Evolutionary conservation across 2,797 vertebrate genomes (phyloP).

Genomic region (Anabacerthia variegaticeps): DNA sequence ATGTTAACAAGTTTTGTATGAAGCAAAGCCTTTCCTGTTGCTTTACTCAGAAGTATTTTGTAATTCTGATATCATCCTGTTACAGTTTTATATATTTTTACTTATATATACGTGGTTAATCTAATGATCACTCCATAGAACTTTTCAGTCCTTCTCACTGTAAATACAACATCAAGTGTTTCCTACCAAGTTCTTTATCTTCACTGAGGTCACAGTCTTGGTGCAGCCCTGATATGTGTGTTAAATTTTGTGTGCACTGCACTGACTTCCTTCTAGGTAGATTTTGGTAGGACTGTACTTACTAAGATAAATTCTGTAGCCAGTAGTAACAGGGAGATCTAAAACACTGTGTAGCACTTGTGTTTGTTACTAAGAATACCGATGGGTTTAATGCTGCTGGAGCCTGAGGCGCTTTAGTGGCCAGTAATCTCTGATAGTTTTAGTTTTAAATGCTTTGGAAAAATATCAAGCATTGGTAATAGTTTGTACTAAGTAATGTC

Average conservation of each 20-base stretch:
- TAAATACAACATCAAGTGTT: background rate
- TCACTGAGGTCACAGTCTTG: background rate
- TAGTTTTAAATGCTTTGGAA: constrained; percentile 16
- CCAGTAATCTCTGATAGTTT: constrained; percentile 14
- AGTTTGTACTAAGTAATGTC: background rate
- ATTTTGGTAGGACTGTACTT: background rate
- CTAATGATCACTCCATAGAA: background rate
- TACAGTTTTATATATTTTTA: background rate
- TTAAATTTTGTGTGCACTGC: background rate
- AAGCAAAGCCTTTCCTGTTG: background rate
- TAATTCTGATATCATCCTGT: background rate
- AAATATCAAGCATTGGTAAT: background rate
- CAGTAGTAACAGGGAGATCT: background rate
- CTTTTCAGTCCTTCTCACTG: background rate
- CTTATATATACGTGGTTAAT: background rate
- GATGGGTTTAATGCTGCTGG: background rate
- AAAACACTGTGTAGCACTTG: background rate
- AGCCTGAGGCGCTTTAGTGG: constrained; percentile 2
- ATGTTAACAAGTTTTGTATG: background rate
- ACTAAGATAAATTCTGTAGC: background rate
- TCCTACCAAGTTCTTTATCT: background rate
- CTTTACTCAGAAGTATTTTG: background rate
- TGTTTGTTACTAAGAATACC: constrained; percentile 14
- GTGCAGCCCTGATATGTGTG: background rate
- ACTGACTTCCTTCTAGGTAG: background rate